Evolutionary conservation across 1,140 invertebrate species (phyloP).

Genomic region (Bactericera cockerelli): DNA sequence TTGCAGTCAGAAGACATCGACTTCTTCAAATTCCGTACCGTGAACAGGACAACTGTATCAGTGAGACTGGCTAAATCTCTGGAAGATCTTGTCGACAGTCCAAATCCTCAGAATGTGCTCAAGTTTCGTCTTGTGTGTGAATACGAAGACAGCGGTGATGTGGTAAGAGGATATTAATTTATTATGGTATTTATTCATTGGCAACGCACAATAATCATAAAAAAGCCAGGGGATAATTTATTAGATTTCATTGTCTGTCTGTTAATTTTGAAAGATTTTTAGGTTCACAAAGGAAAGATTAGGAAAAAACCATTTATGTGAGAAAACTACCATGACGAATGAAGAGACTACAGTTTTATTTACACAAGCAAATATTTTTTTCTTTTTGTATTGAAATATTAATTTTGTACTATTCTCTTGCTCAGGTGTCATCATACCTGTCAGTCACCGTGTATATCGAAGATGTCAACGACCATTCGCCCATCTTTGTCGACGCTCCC

Average conservation of each 20-base stretch:
- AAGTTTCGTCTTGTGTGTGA: slow-evolving; percentile 59
- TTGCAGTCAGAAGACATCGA: slow-evolving; percentile 46
- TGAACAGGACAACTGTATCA: slow-evolving; percentile 55
- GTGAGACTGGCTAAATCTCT: slow-evolving; percentile 53
- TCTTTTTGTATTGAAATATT: no score
- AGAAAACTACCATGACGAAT: no score
- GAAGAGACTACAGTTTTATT: no score
- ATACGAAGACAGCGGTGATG: slow-evolving; percentile 39
- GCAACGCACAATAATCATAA: no score
- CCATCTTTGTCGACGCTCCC: slow-evolving; percentile 53
- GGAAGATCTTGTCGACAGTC: slow-evolving; percentile 58
- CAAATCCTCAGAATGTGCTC: slow-evolving; percentile 55
- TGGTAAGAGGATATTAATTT: slow-evolving; percentile 30
- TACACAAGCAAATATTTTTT: no score
- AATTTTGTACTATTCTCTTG: no score
- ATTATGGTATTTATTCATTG: neutral
- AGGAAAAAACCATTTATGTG: no score
- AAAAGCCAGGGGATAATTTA: no score
- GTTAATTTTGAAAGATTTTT: no score
- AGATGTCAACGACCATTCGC: slow-evolving; percentile 66
- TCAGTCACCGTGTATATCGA: slow-evolving; percentile 72
- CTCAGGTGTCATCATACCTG: slow-evolving; percentile 55
- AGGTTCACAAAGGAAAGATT: no score
- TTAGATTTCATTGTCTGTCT: no score
- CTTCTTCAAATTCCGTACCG: slow-evolving; percentile 49